phyloP scores from a whole-genome alignment of 2,888 invertebrate genomes.

The Schizaphis graminum region DNA sequence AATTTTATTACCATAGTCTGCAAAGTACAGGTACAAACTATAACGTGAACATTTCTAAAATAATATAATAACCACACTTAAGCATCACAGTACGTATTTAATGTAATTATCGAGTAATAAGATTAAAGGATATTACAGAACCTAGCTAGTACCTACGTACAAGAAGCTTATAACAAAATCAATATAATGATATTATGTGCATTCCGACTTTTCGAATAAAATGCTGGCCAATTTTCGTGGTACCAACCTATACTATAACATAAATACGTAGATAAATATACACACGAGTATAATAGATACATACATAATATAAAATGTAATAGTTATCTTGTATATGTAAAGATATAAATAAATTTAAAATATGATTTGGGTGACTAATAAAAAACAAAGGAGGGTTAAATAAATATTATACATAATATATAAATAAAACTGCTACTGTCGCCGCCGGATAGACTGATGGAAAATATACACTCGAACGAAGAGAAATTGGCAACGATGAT shows the following conservation, averaged over 20 bases:
- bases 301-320: neutral
- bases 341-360: neutral
- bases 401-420: neutral
- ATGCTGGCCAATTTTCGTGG: neutral
- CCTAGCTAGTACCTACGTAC: neutral
- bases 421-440: slow-evolving; percentile 18
- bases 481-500: neutral
- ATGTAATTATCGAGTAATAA: slow-evolving; percentile 12
- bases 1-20: neutral
- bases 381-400: neutral
- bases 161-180: neutral
- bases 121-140: neutral
- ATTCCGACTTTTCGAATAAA: neutral
- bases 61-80: slow-evolving; percentile 29
- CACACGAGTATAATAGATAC: neutral
- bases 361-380: neutral
- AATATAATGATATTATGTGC: slow-evolving; percentile 6
- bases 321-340: neutral
- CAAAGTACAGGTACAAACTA: neutral
- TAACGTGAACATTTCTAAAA: neutral
- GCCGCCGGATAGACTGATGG: neutral
- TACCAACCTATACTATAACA: neutral
- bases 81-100: slow-evolving; percentile 8
- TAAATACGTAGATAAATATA: neutral
- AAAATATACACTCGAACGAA: neutral